Percentiles rank a stretch among this genome's conserved stretches.
Evolutionary conservation across 2,113 vertebrate species (phyloP).

Genomic region (Oreotrochilus melanogaster): DNA sequence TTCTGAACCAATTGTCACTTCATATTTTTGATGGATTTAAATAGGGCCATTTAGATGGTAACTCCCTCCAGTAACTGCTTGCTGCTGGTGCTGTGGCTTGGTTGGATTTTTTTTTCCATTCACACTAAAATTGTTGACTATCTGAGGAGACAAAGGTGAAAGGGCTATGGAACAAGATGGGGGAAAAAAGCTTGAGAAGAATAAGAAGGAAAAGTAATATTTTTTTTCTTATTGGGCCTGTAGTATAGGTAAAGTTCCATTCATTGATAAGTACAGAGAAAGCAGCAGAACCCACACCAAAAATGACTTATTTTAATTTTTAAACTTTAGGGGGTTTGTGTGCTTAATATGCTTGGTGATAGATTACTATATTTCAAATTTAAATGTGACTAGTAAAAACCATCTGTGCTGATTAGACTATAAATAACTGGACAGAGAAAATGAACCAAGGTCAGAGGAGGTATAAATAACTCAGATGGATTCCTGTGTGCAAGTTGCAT

Average conservation of each 20-base stretch:
- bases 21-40: background rate
- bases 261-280: background rate
- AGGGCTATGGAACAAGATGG: background rate
- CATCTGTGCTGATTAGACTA: background rate
- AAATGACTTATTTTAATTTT: background rate
- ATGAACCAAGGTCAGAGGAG: background rate
- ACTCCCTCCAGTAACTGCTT: background rate
- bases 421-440: background rate
- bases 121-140: background rate
- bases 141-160: background rate
- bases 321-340: background rate
- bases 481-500: background rate
- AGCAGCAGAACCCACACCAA: background rate
- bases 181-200: background rate
- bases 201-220: background rate
- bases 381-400: background rate
- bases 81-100: background rate
- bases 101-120: background rate
- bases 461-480: background rate
- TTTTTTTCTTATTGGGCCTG: background rate
- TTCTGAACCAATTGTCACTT: background rate
- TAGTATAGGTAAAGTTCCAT: background rate
- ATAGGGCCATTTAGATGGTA: background rate
- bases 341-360: background rate
- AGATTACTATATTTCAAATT: background rate